These are phyloP conservation scores for Rhabdophis nuchalis DNA, from an alignment of 2,797 vertebrate genomes.

Conservation along the genomic window DNA sequence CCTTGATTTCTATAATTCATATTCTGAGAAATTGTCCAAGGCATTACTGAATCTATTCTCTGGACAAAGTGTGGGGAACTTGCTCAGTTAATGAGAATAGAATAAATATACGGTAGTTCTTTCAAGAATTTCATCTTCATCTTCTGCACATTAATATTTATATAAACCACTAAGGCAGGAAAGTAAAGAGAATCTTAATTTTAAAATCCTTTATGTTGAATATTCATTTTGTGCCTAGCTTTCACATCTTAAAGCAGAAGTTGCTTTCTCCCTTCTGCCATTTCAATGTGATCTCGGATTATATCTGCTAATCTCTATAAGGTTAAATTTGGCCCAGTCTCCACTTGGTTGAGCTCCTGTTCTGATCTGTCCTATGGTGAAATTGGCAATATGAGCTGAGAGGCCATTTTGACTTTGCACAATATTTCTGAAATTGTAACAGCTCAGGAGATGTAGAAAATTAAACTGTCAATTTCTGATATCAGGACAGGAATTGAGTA, in stretches of 20 bases:
- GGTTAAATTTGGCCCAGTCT: background rate
- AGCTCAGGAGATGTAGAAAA: background rate
- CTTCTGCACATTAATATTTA: background rate
- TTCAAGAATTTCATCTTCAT: constrained; percentile 3
- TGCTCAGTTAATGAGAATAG: background rate
- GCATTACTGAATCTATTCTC: background rate
- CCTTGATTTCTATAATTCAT: background rate
- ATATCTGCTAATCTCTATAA: background rate
- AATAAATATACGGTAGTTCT: constrained; percentile 6
- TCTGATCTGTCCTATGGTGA: background rate
- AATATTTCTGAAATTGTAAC: background rate
- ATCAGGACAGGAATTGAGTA: background rate
- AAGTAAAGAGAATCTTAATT: background rate
- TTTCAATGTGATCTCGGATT: background rate
- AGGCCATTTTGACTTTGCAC: background rate
- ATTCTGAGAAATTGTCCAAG: background rate
- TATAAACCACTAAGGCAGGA: background rate
- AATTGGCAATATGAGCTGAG: background rate
- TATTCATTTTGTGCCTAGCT: constrained; percentile 2
- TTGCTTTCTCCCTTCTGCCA: constrained; percentile 3
- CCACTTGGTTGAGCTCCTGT: background rate
- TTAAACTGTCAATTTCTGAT: background rate
- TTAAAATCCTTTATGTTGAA: background rate
- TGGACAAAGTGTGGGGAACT: background rate
- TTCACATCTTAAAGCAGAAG: background rate